Evolutionary conservation across 2,797 vertebrate genomes (phyloP).

Genomic region (Macropus fuliginosus): DNA sequence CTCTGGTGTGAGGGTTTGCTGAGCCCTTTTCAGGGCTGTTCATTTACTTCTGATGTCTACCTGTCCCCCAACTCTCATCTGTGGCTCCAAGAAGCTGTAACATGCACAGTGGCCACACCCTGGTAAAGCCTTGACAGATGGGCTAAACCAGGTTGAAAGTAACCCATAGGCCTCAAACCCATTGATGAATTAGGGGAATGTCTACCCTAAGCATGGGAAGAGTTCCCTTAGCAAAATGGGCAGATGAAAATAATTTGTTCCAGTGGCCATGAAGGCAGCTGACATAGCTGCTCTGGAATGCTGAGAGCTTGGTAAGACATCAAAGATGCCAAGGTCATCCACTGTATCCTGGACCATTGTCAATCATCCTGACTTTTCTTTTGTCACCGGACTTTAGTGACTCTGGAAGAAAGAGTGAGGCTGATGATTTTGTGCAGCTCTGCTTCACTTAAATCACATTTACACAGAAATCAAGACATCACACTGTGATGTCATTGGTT

Average conservation of each 20-base stretch:
- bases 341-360: not conserved
- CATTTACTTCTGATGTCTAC: not conserved
- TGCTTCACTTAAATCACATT: not conserved
- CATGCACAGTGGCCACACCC: not conserved
- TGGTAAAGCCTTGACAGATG: not conserved
- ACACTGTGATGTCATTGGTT: not conserved
- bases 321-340: not conserved
- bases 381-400: not conserved
- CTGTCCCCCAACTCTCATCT: not conserved
- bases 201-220: not conserved
- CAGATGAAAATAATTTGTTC: not conserved
- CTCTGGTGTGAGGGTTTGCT: not conserved
- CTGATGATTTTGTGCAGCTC: not conserved
- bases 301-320: not conserved
- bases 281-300: not conserved
- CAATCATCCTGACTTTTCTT: not conserved
- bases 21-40: not conserved
- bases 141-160: not conserved
- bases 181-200: not conserved
- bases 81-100: not conserved
- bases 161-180: not conserved
- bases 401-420: not conserved
- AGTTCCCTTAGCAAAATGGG: not conserved
- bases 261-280: not conserved
- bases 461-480: not conserved